Conservation (phyloP, 2,888 invertebrate genomes). For the Aquatica leii region DNA sequence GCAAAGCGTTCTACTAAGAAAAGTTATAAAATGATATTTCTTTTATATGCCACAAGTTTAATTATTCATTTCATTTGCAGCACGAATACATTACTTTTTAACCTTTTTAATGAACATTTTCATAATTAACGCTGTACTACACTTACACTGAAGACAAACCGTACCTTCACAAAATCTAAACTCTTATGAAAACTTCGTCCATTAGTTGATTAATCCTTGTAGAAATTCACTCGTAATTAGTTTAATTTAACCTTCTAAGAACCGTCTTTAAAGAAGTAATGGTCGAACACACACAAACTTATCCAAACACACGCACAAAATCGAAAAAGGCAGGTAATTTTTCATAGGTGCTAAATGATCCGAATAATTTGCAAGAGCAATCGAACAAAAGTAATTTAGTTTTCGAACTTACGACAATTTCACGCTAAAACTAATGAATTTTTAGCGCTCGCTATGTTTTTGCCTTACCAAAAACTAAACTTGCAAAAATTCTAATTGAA, state of each 20-base stretch:
- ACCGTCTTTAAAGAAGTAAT: conserved; percentile 43
- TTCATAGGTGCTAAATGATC: conserved; percentile 51
- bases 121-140: conserved; percentile 9
- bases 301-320: not conserved
- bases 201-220: conserved; percentile 14
- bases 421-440: not conserved
- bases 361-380: conserved; percentile 49
- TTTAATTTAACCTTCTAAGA: conserved; percentile 18
- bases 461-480: no score
- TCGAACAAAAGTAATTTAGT: conserved; percentile 42
- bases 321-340: conserved; percentile 47
- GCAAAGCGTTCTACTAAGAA: conserved; percentile 17
- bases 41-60: conserved; percentile 19
- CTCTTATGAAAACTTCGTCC: conserved; percentile 7
- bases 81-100: conserved; percentile 20
- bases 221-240: conserved; percentile 13
- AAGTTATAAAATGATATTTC: conserved; percentile 17
- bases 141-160: not conserved
- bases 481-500: no score
- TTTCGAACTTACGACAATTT: conserved; percentile 38
- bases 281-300: conserved; percentile 38
- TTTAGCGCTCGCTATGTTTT: no score
- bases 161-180: conserved; percentile 4
- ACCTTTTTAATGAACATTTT: conserved; percentile 16
- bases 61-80: conserved; percentile 29